Percentiles rank a stretch among this genome's conserved stretches.
These are phyloP conservation scores for human (Homo sapiens) DNA, from an alignment of 2,113 vertebrate species.

Conservation along the genomic window GRCh38 chr11:41076001-41076500, in stretches of 20 bases:
- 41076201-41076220: background rate
- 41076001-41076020: background rate
- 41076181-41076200: background rate
- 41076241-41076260: background rate
- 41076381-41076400: too few species aligned
- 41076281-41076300: background rate
- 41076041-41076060: background rate
- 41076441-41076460: too few species aligned
- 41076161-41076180: background rate
- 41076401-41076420: too few species aligned
- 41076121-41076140: background rate
- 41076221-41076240: background rate
- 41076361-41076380: too few species aligned
- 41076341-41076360: too few species aligned
- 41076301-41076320: background rate
- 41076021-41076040: accelerated
- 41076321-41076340: too few species aligned
- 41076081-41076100: background rate
- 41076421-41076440: too few species aligned
- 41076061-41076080: background rate
- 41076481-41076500: too few species aligned
- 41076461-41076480: too few species aligned
- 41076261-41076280: background rate
- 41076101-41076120: background rate
- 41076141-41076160: background rate